These are phyloP conservation scores for Erebia ligea DNA, from an alignment of 2,888 invertebrate genomes.

Conservation along the genomic window DNA sequence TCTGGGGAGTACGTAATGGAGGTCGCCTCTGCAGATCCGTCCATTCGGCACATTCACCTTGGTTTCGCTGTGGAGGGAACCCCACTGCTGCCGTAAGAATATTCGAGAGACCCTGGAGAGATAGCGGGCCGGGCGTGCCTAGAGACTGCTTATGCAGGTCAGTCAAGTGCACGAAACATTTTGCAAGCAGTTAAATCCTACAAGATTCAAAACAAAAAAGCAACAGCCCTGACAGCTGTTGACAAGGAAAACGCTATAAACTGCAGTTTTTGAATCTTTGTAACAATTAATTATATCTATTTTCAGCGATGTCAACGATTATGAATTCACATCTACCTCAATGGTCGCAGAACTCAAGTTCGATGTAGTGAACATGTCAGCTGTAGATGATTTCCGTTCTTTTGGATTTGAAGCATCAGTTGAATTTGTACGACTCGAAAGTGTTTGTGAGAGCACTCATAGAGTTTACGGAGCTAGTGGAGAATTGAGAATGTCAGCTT, in stretches of 20 bases:
- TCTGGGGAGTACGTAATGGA: conserved; percentile 88
- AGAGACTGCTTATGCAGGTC: conserved; percentile 91
- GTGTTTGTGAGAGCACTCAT: conserved; percentile 87
- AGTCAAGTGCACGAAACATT: background rate
- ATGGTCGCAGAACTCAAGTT: conserved; percentile 92
- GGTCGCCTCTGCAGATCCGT: conserved; percentile 84
- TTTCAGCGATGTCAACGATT: conserved; percentile 74
- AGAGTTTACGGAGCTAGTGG: conserved; percentile 90
- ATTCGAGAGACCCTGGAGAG: conserved; percentile 89
- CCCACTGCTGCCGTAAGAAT: conserved; percentile 88
- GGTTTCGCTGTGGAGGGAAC: conserved; percentile 88
- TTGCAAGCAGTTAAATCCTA: too few species aligned
- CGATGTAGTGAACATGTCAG: conserved; percentile 91
- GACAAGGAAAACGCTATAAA: too few species aligned
- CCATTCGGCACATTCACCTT: conserved; percentile 85
- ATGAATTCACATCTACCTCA: conserved; percentile 90
- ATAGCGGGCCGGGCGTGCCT: conserved; percentile 85
- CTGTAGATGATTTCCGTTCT: conserved; percentile 92
- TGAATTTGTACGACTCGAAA: conserved; percentile 89
- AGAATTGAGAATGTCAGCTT: conserved; percentile 85
- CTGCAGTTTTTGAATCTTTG: background rate
- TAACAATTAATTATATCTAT: background rate
- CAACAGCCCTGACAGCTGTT: too few species aligned
- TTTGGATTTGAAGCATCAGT: conserved; percentile 93
- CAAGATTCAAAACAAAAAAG: too few species aligned